A percentile compares a stretch with the other conserved stretches of the same genome.
phyloP scores from a whole-genome alignment of 2,888 invertebrate genomes.

The Dromius quadrimaculatus region DNA sequence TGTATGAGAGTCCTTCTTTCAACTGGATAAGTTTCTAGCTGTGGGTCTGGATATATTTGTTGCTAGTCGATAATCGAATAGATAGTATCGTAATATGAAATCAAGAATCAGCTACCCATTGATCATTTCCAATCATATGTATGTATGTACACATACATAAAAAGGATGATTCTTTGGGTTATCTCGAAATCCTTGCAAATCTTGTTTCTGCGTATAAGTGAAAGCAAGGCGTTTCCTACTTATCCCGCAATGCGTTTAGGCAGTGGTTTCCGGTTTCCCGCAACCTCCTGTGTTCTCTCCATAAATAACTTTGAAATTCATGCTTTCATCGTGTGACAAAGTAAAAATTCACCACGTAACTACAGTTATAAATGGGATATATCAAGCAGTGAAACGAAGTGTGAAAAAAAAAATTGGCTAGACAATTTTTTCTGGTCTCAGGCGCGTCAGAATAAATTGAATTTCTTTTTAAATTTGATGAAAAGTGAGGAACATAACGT shows the following conservation, averaged over 20 bases:
- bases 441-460: slow-evolving; percentile 41
- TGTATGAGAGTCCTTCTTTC: too few relatives aligned
- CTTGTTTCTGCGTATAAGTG: too few relatives aligned
- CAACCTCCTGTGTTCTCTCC: slow-evolving; percentile 2
- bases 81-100: too few relatives aligned
- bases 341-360: slow-evolving; percentile 12
- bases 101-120: too few relatives aligned
- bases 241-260: slow-evolving; percentile 2
- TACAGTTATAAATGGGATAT: slow-evolving; percentile 36
- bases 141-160: too few relatives aligned
- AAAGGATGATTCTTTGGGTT: too few relatives aligned
- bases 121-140: too few relatives aligned
- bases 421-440: slow-evolving; percentile 42
- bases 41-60: too few relatives aligned
- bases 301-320: slow-evolving; percentile 26
- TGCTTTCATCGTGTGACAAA: slow-evolving; percentile 23
- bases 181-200: too few relatives aligned
- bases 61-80: too few relatives aligned
- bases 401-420: slow-evolving; percentile 46
- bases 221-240: too few relatives aligned
- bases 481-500: slow-evolving; percentile 42
- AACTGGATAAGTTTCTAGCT: too few relatives aligned
- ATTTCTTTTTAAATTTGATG: slow-evolving; percentile 48
- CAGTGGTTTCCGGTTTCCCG: slow-evolving; percentile 3
- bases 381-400: slow-evolving; percentile 28